Conservation (phyloP, 1,140 invertebrate species). For the Cherax quadricarinatus region DNA sequence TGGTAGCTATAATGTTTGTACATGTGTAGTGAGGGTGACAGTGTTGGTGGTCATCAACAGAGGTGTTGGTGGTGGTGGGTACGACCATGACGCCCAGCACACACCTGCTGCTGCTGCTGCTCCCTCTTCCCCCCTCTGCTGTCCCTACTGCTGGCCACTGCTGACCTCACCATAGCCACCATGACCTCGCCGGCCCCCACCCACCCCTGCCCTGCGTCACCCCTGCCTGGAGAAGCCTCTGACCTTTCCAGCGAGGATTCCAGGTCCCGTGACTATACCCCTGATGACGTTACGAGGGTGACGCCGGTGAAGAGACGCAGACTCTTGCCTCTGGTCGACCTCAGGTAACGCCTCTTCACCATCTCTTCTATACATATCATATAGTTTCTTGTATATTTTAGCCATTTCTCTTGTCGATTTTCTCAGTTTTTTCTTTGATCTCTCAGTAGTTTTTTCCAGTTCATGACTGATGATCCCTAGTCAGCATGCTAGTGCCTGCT, state of each 20-base stretch:
- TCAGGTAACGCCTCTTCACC: slow-evolving; percentile 29
- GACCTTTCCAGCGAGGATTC: background rate
- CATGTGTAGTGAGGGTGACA: slow-evolving; percentile 8
- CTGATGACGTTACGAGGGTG: slow-evolving; percentile 30
- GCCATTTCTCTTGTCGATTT: background rate
- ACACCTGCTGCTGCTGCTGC: background rate
- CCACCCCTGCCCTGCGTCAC: background rate
- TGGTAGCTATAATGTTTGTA: background rate
- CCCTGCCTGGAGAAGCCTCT: background rate
- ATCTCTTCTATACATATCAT: background rate
- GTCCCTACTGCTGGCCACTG: background rate
- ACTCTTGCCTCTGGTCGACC: slow-evolving; percentile 41
- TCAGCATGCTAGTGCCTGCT: no score
- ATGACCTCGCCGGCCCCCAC: background rate
- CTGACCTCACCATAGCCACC: background rate
- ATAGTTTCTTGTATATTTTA: background rate
- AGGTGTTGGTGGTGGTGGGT: background rate
- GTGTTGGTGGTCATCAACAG: slow-evolving; percentile 21
- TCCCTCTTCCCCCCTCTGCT: background rate
- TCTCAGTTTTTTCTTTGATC: background rate
- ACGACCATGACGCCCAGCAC: background rate
- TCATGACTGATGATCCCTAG: no score
- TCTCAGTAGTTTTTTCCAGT: background rate
- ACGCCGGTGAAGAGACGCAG: slow-evolving; percentile 49
- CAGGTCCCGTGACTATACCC: slow-evolving; percentile 43